Percentiles rank a stretch among this genome's conserved stretches.
phyloP scores from a whole-genome alignment of 2,888 invertebrate genomes.

The Therioaphis trifolii region DNA sequence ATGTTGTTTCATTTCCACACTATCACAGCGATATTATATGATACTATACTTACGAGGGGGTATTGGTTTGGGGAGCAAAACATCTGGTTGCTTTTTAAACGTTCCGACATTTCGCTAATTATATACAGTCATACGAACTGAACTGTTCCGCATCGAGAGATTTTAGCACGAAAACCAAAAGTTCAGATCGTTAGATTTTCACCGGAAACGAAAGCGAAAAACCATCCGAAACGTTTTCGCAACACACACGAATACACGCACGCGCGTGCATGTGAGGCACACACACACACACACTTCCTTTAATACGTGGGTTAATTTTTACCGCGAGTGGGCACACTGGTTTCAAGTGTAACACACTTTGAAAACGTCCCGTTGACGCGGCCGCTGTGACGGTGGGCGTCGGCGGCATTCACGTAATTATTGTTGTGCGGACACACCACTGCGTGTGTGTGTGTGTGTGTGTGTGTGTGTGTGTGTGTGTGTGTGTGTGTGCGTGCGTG shows the following conservation, averaged over 20 bases:
- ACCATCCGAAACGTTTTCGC: background rate
- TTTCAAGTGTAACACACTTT: conserved; percentile 58
- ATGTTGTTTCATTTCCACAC: background rate
- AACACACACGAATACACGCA: background rate
- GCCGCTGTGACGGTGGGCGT: conserved; percentile 33
- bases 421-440: conserved; percentile 34
- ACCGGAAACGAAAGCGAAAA: too few species aligned
- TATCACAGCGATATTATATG: too few species aligned
- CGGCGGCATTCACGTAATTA: conserved; percentile 50
- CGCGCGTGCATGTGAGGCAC: too few species aligned
- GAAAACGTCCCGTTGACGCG: conserved; percentile 39
- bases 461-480: too few species aligned
- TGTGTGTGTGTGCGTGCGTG: conserved; percentile 2
- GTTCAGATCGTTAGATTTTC: too few species aligned
- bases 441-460: too few species aligned
- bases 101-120: too few species aligned
- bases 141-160: conserved; percentile 1
- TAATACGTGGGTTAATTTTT: conserved; percentile 31
- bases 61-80: background rate
- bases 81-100: background rate
- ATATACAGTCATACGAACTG: too few species aligned
- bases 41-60: too few species aligned
- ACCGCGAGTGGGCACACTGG: conserved; percentile 58
- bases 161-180: background rate
- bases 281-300: background rate